These are phyloP conservation scores for Alethe castanea DNA, from an alignment of 2,113 vertebrate genomes.

Conservation along the genomic window DNA sequence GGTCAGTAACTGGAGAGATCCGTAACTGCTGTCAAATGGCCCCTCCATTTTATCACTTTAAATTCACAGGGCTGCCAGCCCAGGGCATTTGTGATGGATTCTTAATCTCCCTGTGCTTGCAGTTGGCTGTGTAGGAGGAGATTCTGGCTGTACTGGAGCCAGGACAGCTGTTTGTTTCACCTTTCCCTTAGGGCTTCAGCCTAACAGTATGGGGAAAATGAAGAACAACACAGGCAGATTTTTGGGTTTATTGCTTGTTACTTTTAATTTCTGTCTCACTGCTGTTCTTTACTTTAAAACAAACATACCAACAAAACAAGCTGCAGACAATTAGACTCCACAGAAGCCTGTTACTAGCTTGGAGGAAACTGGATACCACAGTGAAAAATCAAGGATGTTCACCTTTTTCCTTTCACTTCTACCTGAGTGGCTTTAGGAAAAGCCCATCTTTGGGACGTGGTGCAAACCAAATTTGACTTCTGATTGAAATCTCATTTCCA, in stretches of 20 bases:
- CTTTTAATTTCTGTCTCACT: neutral
- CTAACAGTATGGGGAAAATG: neutral
- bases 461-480: neutral
- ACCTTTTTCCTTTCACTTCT: neutral
- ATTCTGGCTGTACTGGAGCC: neutral
- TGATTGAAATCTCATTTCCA: neutral
- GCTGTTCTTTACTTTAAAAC: neutral
- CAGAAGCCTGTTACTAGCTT: neutral
- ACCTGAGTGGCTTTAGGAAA: neutral
- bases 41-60: neutral
- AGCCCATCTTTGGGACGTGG: neutral
- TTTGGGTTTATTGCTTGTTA: neutral
- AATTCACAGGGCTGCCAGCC: neutral
- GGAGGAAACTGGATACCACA: neutral
- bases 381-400: neutral
- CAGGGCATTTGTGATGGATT: neutral
- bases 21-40: neutral
- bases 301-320: neutral
- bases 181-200: neutral
- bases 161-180: slow-evolving; percentile 17
- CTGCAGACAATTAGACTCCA: neutral
- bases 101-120: neutral
- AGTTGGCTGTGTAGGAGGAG: neutral
- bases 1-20: neutral
- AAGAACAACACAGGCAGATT: neutral